Evolutionary conservation across 1,140 invertebrate species (phyloP), one percentile per base, ranked within the genome.

Genomic region (Drosophila pectinifera): DNA sequence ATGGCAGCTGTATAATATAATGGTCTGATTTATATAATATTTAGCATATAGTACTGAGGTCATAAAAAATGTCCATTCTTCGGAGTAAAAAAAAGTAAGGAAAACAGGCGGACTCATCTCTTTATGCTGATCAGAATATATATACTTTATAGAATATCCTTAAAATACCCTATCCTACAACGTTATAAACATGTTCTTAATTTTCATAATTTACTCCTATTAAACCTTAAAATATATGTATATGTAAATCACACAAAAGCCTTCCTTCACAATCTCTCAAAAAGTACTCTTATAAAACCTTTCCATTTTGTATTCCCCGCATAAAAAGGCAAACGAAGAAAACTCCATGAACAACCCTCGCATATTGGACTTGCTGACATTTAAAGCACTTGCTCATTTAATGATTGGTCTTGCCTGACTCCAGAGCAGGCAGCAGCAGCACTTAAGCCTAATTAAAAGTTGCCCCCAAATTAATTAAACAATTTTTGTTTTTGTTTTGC

Each of bases 381-480:
- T 85, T 85, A 80, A 73, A 85, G 81, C 77, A 38, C 45, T 73
- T 63, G 41, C 45, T 62, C 82, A 81, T 81, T 78, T 78, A 85
- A 77, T 80, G 78, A 85, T 86, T 86, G 80, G 68, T 53, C 64
- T 63, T 72, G 18, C 48, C 31, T 22, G 18, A 53, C 24, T 1
- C 24, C 26, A 5, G 41, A 18, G 48, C 7, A 14, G 24, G 34
- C 42, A 45, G 31, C 59, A 64, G n/a, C 73, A 86, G 78, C 83
- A 86, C 83, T 86, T 88, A 86, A 82, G 83, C 56, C 83, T 79
- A 88, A 86, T 86, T 86, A 88, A 86, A 86, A 88, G 75, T 69
- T 88, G 62, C 62, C 67, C 73, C 51, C 82, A 79, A 88, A 86
- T 86, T 86, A 86, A 88, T 88, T 88, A 86, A 86, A 68, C 70